A percentile compares a stretch with the other conserved stretches of the same genome.
phyloP scores from a whole-genome alignment of 2,113 vertebrate genomes.

The Sinocyclocheilus anophthalmus region DNA sequence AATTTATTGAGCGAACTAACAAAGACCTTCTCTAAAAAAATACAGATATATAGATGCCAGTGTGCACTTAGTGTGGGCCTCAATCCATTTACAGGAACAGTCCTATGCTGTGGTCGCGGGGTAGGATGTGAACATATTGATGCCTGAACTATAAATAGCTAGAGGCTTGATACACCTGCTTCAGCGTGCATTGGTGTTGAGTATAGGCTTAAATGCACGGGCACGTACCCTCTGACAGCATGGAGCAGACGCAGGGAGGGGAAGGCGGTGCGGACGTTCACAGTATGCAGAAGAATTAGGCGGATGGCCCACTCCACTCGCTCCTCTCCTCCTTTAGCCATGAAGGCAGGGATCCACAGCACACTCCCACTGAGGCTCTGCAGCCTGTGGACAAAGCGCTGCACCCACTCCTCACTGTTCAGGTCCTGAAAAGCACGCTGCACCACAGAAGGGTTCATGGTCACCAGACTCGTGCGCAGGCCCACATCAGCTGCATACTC shows the following conservation, averaged over 20 bases:
- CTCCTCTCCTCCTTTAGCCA: slow-evolving; percentile 94
- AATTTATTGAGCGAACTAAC: not conserved
- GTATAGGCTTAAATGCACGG: not conserved
- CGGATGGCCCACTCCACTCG: slow-evolving; percentile 90
- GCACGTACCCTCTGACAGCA: slow-evolving; percentile 92
- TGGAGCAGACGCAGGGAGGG: slow-evolving; percentile 93
- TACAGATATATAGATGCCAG: slow-evolving; percentile 15
- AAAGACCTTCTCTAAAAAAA: slow-evolving; percentile 27
- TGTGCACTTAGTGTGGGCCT: slow-evolving; percentile 19
- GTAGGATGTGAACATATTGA: slow-evolving; percentile 52
- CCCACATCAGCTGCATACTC: slow-evolving; percentile 88
- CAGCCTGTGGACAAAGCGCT: slow-evolving; percentile 86
- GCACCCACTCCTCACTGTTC: slow-evolving; percentile 85
- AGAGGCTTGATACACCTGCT: slow-evolving; percentile 31
- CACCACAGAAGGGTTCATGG: slow-evolving; percentile 97
- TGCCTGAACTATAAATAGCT: slow-evolving; percentile 64
- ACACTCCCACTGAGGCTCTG: slow-evolving; percentile 87
- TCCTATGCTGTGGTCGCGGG: slow-evolving; percentile 16
- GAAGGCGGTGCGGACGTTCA: slow-evolving; percentile 90
- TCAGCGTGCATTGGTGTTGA: slow-evolving; percentile 2
- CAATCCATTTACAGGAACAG: not conserved
- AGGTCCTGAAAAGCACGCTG: slow-evolving; percentile 93
- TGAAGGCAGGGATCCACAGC: slow-evolving; percentile 97
- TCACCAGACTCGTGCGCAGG: slow-evolving; percentile 86
- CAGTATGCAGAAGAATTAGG: slow-evolving; percentile 86